phyloP scores from a whole-genome alignment of 2,113 vertebrate species.

The Lepus americanus region DNA sequence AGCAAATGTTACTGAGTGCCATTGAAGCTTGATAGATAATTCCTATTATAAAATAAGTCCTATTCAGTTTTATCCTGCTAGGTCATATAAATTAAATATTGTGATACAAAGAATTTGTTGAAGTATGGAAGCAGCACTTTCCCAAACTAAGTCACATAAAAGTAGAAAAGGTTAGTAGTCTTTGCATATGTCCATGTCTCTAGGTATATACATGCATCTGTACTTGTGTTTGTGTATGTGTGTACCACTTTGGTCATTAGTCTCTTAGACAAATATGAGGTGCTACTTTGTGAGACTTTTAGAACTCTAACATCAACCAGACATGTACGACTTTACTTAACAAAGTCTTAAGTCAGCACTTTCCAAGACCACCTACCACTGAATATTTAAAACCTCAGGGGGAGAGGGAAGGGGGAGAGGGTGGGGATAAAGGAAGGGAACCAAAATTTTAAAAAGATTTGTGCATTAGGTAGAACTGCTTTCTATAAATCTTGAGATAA shows the following conservation, averaged over 20 bases:
- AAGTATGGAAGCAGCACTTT: neutral
- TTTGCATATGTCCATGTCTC: neutral
- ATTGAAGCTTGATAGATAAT: neutral
- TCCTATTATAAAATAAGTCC: neutral
- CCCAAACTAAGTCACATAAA: neutral
- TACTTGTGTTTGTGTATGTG: neutral
- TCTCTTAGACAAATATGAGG: neutral
- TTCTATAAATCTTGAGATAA: constrained; percentile 55
- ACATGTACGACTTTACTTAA: neutral
- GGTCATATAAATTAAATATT: neutral
- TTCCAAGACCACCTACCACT: constrained; percentile 45
- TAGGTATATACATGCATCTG: accelerated
- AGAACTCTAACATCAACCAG: neutral
- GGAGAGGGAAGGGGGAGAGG: neutral
- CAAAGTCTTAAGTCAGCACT: constrained; percentile 59
- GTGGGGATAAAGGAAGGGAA: neutral
- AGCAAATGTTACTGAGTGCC: neutral
- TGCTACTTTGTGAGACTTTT: neutral
- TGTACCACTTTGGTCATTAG: neutral
- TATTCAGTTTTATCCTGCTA: neutral
- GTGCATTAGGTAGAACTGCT: constrained; percentile 6
- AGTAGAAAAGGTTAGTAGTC: neutral
- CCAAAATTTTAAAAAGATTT: constrained; percentile 1
- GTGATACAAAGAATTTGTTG: neutral
- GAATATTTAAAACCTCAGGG: constrained; percentile 48